Percentiles rank a stretch among this genome's conserved stretches.
Conservation (phyloP, 2,888 invertebrate species). For the Fragum fragum region DNA sequence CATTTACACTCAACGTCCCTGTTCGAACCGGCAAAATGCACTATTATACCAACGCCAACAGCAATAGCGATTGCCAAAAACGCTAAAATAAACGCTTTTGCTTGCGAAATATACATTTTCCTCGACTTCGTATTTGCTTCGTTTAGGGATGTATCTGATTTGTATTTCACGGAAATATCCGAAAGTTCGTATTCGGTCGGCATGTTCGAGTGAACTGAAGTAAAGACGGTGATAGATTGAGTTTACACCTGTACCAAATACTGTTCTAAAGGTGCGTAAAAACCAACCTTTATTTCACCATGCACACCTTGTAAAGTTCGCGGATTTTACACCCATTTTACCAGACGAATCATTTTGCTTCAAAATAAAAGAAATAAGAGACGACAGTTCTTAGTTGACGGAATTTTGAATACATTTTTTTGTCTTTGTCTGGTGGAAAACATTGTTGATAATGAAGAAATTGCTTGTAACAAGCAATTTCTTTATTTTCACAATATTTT, state of each 20-base stretch:
- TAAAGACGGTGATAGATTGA: background rate
- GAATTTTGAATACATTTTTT: background rate
- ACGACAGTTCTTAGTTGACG: background rate
- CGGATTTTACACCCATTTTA: background rate
- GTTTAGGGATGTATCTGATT: slow-evolving; percentile 23
- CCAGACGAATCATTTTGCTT: background rate
- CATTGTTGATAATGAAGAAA: too few relatives aligned
- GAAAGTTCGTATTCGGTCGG: slow-evolving; percentile 52
- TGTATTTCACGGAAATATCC: slow-evolving; percentile 54
- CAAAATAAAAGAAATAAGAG: background rate
- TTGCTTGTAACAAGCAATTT: too few relatives aligned
- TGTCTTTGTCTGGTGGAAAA: background rate
- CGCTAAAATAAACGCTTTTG: slow-evolving; percentile 75
- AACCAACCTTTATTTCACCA: background rate
- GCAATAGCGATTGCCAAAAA: slow-evolving; percentile 75
- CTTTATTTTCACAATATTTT: too few relatives aligned
- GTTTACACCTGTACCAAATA: slow-evolving; percentile 4
- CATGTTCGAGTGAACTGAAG: slow-evolving; percentile 17
- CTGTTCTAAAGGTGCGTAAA: background rate
- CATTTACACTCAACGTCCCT: slow-evolving; percentile 86
- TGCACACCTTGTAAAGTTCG: background rate
- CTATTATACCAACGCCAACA: slow-evolving; percentile 80
- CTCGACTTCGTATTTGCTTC: slow-evolving; percentile 9
- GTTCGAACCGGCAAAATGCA: slow-evolving; percentile 84
- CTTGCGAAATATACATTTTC: slow-evolving; percentile 66